Evolutionary conservation across 2,888 invertebrate genomes (phyloP), one percentile per base, ranked within the genome.

Genomic region (Noctua janthina): DNA sequence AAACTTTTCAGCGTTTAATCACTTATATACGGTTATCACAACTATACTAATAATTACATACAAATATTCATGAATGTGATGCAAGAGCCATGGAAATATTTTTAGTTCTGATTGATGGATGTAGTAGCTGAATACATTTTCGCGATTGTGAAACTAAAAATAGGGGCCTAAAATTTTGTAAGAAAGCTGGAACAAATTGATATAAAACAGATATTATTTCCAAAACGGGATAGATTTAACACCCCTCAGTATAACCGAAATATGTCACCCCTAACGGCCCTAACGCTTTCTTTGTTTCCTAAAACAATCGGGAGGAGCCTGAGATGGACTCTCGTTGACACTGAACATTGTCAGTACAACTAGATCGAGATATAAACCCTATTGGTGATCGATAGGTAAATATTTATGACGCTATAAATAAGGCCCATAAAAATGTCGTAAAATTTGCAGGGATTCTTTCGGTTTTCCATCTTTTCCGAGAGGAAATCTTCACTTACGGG

Each of bases 1-100:
- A 92, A 93, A 92, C 89, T 91, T 91, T 91, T 88, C 83, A 91
- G 86, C 87, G 76, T 87, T 90, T 88, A 89, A 88, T 92, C 88
- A 89, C 85, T 91, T 84, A 84, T 86, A 86, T 83, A 86, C 83
- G 74, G 81, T 84, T 86, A 85, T 87, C 85, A 70, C 66, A 72
- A 51, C 66, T 81, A 76, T 81, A 84, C 80, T 77, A 74, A 79
- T 80, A 83, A 49, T 83, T 73, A 83, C 56, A 84, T 75, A 43
- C 49, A 76, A 82, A 81, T 79, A 76, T 78, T 79, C 81, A 66
- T 56, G 66, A 68, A 56, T 72, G 66, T 85, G 74, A 73, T 83
- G 76, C 76, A 79, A 83, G 68, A 68, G 70, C 72, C 54, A 23
- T 69, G 39, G 35, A 72, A 83, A 46, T 83, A 76, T 87, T 79